Base-by-base conservation (phyloP, 2,888 invertebrate species). In the Lasioglossum vierecki region DNA sequence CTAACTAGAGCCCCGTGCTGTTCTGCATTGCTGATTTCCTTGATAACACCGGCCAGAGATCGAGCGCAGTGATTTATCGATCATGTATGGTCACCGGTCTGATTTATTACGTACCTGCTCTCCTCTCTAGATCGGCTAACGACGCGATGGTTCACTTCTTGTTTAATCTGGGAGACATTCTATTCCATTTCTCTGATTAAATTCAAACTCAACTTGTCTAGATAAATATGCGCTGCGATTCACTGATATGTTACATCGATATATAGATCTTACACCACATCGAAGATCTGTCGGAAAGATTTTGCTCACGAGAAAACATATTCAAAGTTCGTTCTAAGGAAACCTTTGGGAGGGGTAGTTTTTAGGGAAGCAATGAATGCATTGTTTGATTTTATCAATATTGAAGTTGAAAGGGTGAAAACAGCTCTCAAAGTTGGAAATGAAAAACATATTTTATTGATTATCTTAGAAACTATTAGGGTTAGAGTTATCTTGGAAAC, bases 1-100 rank as follows among this genome's bases (percentile, higher is more conserved):
- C 78, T 46, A 72, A 44, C 68, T 81, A 86, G 84, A 39, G 68
- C 44, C 60, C 46, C 74, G 53, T 66, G 41, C 71, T 66, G 77
- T 74, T 70, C 77, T 39, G 11, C 80, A 66, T 78, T 77, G 71
- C 70, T 63, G 63, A n/a, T 78, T 49, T n/a, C 11, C 26, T 46
- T 44, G 71, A n/a, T 71, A 70, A 41, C 39, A 41, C 68, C 9
- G 18, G 68, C 35, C 41, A n/a, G 68, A 41, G 68, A 41, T 70
- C 68, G 68, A n/a, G 41, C 68, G 11, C 68, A 4, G 39, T 39
- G 68, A 70, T 70, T 70, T 70, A 41, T 70, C 68, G 68, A 70
- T 70, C 68, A n/a, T 70, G 39, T 39, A 39, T 39, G 68, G n/a
- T 41, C 22, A 22, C 9, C 22, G 35, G 68, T 39, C 39, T 70